Conservation (phyloP, 1,140 invertebrate species). For the Dreissena polymorpha region DNA sequence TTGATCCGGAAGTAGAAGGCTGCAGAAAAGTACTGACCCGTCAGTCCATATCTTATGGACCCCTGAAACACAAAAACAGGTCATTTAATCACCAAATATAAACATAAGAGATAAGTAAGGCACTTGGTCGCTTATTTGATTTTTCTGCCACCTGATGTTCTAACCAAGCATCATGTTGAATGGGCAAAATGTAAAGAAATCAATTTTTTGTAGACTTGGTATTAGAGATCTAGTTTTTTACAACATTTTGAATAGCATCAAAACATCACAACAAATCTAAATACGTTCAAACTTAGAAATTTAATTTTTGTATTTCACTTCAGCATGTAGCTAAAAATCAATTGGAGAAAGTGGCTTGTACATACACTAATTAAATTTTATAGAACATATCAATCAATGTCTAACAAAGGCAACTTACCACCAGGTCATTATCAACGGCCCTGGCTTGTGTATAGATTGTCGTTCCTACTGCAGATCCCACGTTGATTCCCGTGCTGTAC, state of each 20-base stretch:
- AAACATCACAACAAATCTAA: too few relatives aligned
- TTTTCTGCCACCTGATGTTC: not conserved
- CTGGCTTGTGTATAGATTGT: constrained; percentile 53
- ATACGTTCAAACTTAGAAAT: too few relatives aligned
- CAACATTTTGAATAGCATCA: too few relatives aligned
- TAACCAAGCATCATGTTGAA: not conserved
- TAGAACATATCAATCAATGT: too few relatives aligned
- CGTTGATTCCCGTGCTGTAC: constrained; percentile 57
- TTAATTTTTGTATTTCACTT: too few relatives aligned
- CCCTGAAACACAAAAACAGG: constrained; percentile 58
- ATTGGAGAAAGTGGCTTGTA: too few relatives aligned
- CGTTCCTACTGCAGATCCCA: constrained; percentile 40
- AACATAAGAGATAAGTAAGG: not conserved
- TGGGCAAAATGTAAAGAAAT: too few relatives aligned
- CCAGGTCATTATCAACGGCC: constrained; percentile 67
- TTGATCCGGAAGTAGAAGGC: constrained; percentile 66
- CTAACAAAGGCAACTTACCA: constrained; percentile 49
- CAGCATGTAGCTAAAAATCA: too few relatives aligned
- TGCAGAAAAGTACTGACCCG: constrained; percentile 61
- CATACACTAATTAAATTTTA: too few relatives aligned
- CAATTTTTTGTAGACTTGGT: too few relatives aligned
- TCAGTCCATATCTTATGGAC: constrained; percentile 59
- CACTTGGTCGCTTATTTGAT: not conserved
- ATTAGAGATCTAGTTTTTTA: too few relatives aligned
- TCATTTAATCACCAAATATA: not conserved